Evolutionary conservation across 2,113 vertebrate species (phyloP).

Genomic region (Kobus ellipsiprymnus): DNA sequence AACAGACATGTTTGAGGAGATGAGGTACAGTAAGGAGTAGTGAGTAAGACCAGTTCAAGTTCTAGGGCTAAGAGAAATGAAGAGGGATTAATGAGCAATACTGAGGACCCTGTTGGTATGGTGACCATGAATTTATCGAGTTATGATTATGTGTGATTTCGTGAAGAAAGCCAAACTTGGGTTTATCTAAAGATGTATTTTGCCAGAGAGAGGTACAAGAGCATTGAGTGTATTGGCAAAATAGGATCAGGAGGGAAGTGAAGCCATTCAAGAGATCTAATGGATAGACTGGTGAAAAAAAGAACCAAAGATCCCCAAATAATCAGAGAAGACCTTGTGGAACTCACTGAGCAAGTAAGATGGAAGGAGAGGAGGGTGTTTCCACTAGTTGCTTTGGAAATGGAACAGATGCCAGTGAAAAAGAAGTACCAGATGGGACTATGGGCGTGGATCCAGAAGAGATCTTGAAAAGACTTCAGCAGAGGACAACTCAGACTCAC

Average conservation of each 20-base stretch:
- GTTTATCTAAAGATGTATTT: not conserved
- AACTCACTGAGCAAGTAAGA: not conserved
- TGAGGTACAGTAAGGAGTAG: not conserved
- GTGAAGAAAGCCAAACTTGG: not conserved
- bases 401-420: not conserved
- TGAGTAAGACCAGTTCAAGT: not conserved
- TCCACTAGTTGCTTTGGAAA: not conserved
- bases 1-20: not conserved
- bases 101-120: not conserved
- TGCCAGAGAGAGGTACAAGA: not conserved
- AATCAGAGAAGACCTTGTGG: not conserved
- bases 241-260: not conserved
- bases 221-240: not conserved
- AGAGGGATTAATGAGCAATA: not conserved
- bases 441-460: not conserved
- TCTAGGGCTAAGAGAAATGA: not conserved
- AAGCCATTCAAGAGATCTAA: not conserved
- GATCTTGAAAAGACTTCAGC: not conserved
- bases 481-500: not conserved
- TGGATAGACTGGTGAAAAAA: not conserved
- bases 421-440: not conserved
- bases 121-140: not conserved
- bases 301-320: not conserved
- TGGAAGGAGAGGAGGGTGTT: not conserved
- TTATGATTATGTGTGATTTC: not conserved